Evolutionary conservation across 2,797 vertebrate genomes (phyloP), one percentile per base, ranked within the genome.

Genomic region (Propithecus deckenii): DNA sequence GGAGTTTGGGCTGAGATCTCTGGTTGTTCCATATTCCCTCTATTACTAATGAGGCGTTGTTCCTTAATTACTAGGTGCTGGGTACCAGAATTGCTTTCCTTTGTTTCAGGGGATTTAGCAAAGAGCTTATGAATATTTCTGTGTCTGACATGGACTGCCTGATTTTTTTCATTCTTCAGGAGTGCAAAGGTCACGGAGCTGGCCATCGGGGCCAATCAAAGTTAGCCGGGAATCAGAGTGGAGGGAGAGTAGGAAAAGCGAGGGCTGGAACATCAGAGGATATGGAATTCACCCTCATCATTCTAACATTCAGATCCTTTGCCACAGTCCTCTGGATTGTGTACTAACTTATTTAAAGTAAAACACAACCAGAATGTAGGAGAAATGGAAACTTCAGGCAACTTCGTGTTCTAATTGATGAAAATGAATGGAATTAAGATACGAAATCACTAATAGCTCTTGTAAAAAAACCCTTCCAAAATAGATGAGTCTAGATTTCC

Each of bases 21-120:
- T 75, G 69, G 35, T 96, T 85, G 57, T 91, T 75, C 86, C 94
- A 98, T 57, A 79, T 75, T 94, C 81, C 90, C 86, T 85, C 84
- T 90, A 72, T 97, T 96, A 97, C 93, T 93, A 97, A 96, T 86
- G 84, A 97, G 94, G 97, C 71, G 94, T 98, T 95, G 93, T 61
- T 96, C 78, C 93, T 94, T 97, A 98, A 97, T 97, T 89, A 86
- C 28, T 83, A 93, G 97, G 93, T 94, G 69, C 61, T 57, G 78
- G 71, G 89, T 69, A 71, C 80, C 78, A 78, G 95, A 96, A 91
- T 92, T 87, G 89, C 59, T 97, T 97, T 97, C 93, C 67, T 98
- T 97, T 97, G 91, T 97, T 83, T 96, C 46, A 32, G 55, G 43
- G 96, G 92, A 83, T 87, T 95, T 97, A 97, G 96, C 89, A 92